Evolutionary conservation across 2,113 vertebrate genomes (phyloP).

Genomic region (Spea bombifrons): DNA sequence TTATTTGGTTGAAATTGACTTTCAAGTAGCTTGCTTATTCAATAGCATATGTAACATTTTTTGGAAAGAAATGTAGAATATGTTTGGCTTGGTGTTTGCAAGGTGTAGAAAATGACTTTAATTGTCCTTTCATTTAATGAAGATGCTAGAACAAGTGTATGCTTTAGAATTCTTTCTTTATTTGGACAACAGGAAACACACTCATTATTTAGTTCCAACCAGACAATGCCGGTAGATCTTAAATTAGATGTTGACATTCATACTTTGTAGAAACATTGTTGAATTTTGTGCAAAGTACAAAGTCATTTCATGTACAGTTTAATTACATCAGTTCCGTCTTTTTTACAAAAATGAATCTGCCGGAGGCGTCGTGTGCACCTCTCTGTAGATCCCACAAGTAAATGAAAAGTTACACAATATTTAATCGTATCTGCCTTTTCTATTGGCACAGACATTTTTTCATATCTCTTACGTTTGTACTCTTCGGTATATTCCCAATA

Average conservation of each 20-base stretch:
- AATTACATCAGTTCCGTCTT: slow-evolving; percentile 52
- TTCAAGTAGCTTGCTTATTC: too few relatives aligned
- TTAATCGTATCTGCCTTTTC: slow-evolving; percentile 18
- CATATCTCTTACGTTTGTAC: slow-evolving; percentile 20
- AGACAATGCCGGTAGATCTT: slow-evolving; percentile 60
- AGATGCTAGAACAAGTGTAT: slow-evolving; percentile 42
- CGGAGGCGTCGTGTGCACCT: slow-evolving; percentile 44
- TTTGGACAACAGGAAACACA: slow-evolving; percentile 74
- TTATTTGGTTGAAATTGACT: too few relatives aligned
- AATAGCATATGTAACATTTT: too few relatives aligned
- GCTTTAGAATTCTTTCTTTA: slow-evolving; percentile 66
- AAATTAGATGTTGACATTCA: slow-evolving; percentile 67
- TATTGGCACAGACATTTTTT: slow-evolving; percentile 30
- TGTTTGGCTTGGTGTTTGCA: too few relatives aligned
- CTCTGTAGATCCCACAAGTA: slow-evolving; percentile 49
- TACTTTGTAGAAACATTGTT: slow-evolving; percentile 65
- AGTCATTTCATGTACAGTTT: slow-evolving; percentile 55
- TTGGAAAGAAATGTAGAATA: too few relatives aligned
- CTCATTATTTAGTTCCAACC: slow-evolving; percentile 64
- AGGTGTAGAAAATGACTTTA: too few relatives aligned
- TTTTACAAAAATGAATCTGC: slow-evolving; percentile 53
- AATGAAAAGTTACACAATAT: slow-evolving; percentile 46
- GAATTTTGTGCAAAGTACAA: slow-evolving; percentile 70
- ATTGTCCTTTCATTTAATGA: neutral
- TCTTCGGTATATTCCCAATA: neutral